Base-by-base conservation (phyloP, 2,113 vertebrate genomes). In the Eubucco bourcierii region DNA sequence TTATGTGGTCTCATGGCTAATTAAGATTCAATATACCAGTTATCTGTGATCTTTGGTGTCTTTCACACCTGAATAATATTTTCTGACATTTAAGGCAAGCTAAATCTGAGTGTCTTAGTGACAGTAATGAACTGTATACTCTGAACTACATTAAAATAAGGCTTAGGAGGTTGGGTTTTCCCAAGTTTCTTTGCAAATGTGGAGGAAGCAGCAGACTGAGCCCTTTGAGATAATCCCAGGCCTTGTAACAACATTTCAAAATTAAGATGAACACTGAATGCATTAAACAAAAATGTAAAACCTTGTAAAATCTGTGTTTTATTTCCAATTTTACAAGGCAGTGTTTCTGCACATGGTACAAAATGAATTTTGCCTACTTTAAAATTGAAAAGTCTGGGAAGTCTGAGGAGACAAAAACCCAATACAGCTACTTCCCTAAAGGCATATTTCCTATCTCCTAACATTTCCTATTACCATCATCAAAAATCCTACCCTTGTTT, bases 11-110 rank as follows among this genome's bases (percentile, higher is more conserved):
- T 88, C 88, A 74, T 84, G 87, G 83, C 93, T 96, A 97, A 97
- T 97, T 97, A 97, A 96, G 96, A 97, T 97, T 95, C 96, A 80
- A 64, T 92, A 68, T 90, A 93, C 21, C 82, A 94, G 90, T 94
- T 92, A 96, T 91, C 93, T 91, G 81, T 96, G 95, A 96, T 97
- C 97, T 97, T 96, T 91, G 63, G 95, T 96, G 84, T 96, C 95
- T 95, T 90, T 68, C 55, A 89, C 84, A 97, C 92, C 94, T 96
- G 96, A 96, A 96, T 97, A 97, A 95, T 91, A 94, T 85, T 95
- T 95, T 93, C 83, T 97, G 97, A 97, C 97, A 97, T 98, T 98
- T 97, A 97, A 97, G 80, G 93, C 93, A 90, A 52, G 29, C 39
- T 95, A 65, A 23, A 93, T 76, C 86, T 41, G 63, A 91, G 77